These are phyloP conservation scores for Fopius arisanus DNA, from an alignment of 1,140 invertebrate species.

Conservation along the genomic window DNA sequence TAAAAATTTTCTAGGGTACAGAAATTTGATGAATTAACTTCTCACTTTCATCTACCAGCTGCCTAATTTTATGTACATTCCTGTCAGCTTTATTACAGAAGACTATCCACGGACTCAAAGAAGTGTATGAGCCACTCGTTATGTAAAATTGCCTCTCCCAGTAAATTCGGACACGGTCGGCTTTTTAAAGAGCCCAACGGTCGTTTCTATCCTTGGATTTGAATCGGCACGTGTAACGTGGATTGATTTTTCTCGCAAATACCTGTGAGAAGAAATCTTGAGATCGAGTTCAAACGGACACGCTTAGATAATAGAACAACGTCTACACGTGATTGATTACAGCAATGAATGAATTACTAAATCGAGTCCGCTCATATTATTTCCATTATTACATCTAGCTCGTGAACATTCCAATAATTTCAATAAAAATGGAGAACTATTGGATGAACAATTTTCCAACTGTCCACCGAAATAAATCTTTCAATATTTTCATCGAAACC, in stretches of 20 bases:
- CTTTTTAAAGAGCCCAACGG: slow-evolving; percentile 33
- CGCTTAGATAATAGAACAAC: neutral
- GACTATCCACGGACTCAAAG: neutral
- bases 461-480: too few species aligned
- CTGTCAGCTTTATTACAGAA: neutral
- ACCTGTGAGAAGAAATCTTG: neutral
- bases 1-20: too few species aligned
- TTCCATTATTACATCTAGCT: too few species aligned
- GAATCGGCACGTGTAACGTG: slow-evolving; percentile 44
- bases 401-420: neutral
- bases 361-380: neutral
- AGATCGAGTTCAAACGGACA: neutral
- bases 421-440: too few species aligned
- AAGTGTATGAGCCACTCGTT: neutral
- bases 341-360: neutral
- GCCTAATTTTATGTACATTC: neutral
- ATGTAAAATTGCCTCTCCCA: slow-evolving; percentile 11
- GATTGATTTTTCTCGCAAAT: neutral
- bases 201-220: slow-evolving; percentile 47
- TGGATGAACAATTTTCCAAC: too few species aligned
- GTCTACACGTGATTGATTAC: neutral
- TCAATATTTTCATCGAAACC: too few species aligned
- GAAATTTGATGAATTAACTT: too few species aligned
- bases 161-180: neutral
- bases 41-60: too few species aligned